Evolutionary conservation across 2,888 invertebrate genomes (phyloP), one percentile per base, ranked within the genome.

Genomic region (Sarcophaga rosellei): DNA sequence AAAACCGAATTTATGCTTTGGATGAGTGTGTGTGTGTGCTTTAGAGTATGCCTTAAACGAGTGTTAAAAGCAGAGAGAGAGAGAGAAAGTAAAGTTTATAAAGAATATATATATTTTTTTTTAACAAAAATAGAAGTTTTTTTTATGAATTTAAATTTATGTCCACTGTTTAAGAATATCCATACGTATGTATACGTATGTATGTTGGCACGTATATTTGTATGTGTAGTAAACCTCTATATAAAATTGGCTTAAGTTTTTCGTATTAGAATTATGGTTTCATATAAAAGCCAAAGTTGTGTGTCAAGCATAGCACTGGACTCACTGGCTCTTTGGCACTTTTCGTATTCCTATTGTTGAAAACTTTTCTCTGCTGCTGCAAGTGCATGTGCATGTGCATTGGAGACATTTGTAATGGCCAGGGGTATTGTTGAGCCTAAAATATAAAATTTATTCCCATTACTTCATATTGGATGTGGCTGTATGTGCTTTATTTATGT

Each of bases 121-220:
- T 53, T 69, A 45, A 73, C 61, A 77, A 78, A 53, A 74, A 79
- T 63, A 79, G 78, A 57, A 66, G n/a, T 57, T 12, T 63, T 63
- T 23, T 21, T 63, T 10, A 21, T 53, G 68, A 73, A 83, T 73
- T 62, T 44, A 83, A 77, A 78, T 78, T 74, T 84, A 79, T 79
- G 84, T 70, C 69, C 74, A 57, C 69, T 68, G 78, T 84, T 69
- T 35, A 63, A 74, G 53, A 15, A 15, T 53, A 53, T 4, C 12
- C 15, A 53, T 12, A 53, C 53, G 17, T 15, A 35, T 66, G 79
- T 84, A 63, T 47, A 63, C 68, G 15, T 53, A 59, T 61, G 15
- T 53, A 15, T 17, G 17, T 15, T 53, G 4, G 53, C 10, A 53
- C 17, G 53, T 53, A 53, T 53, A 17, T 15, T 53, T 53, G 53